Base-by-base conservation (phyloP, 2,797 vertebrate species). In the Taenioides sp. region DNA sequence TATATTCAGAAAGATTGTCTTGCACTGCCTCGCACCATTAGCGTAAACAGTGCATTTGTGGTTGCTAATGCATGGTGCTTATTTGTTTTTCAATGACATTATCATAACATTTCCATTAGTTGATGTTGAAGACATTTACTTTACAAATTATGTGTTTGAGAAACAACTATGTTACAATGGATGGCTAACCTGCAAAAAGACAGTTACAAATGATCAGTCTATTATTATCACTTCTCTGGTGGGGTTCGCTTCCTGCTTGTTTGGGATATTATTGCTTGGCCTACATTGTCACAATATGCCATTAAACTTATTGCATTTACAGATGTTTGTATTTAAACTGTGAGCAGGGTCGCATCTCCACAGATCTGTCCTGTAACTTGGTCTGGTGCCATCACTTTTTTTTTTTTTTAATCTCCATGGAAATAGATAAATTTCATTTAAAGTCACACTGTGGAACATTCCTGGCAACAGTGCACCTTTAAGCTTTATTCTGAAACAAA, bases 11-110 rank as follows among this genome's bases (percentile, higher is more conserved):
- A 37, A 22, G 34, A 63, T 63, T 63, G 20, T 43, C 20, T 40
- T 43, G 34, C 28, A 37, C 60, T 43, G 61, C 20, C 61, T 22
- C 34, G 22, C 20, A 43, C 61, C 61, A 40, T 63, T 40, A 63
- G 61, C 12, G 34, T 63, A n/a, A 63, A n/a, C 61, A 63, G 34
- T 40, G 31, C 34, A 65, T 65, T 65, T 47, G 23, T 65, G 2
- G 40, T 43, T 50, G 63, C 63, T 49, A 27, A 65, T 65, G 63
- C 63, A 49, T 27, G 12, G n/a, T 23, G 37, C 62, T 64, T 64
- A 43, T 64, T 64, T 27, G 63, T 65, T 49, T 47, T 65, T 49
- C 43, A 27, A 28, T 20, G 18, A 65, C 43, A 49, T 65, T 49
- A 25, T 20, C 63, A 65, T 65, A 49, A 27, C 61, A 63, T 49